Evolutionary conservation across 2,888 invertebrate species (phyloP), one percentile per base, ranked within the genome.

Genomic region (Tetranychus piercei): DNA sequence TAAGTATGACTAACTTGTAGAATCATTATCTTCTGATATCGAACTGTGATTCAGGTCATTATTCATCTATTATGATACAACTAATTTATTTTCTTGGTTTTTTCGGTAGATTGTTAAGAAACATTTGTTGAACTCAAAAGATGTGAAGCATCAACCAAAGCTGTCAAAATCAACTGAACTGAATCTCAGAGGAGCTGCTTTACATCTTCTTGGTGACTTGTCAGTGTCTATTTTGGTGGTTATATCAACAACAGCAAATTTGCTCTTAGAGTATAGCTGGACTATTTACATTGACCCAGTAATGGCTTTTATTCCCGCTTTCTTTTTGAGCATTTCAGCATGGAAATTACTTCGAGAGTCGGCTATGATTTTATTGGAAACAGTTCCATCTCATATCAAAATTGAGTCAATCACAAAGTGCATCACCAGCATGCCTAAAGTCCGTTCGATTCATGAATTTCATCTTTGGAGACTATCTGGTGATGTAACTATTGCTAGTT

Each of bases 171-270:
- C 69, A n/a, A 22, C 69, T 2, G 22, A 67, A 67, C 2, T 67
- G 69, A 99, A 99, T 82, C 97, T 99, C 95, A 88, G 92, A 74
- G 99, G 96, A 18, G 97, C 97, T n/a, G 97, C 97, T 82, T 85
- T 99, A 75, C 99, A 99, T 82, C 90, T 99, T 5, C 84, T 99
- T 64, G 95, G 95, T 73, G 97, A 99, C 84, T 96, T 97, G 34
- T 85, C 99, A 72, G 99, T 97, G 74, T 94, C 92, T 0, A 87
- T 94, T 2, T 91, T 94, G 79, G 94, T 95, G 18, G 89, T 94
- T 70, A 87, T 90, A 71, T 92, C 92, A 74, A 94, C 94, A 15
- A 80, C 87, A 78, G 85, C 88, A 76, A 85, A 86, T 75, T 84
- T 90, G 90, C 85, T 88, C 73, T 89, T 90, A 0, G 86, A 90